A percentile compares a stretch with the other conserved stretches of the same genome.
Conservation (phyloP, 2,888 invertebrate species). For the Drosophila monieri region DNA sequence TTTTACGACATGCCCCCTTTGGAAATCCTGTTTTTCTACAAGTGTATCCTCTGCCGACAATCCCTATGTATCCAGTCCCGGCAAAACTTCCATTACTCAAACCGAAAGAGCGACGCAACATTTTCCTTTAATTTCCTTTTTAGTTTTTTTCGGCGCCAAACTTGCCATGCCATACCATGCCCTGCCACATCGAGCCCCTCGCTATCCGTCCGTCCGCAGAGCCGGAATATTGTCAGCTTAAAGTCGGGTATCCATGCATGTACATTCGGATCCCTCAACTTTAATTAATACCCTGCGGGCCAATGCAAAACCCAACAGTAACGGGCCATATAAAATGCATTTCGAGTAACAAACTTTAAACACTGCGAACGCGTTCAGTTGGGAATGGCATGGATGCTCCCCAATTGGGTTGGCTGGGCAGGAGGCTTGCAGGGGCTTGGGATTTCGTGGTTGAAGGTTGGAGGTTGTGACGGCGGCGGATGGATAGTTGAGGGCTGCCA, state of each 20-base stretch:
- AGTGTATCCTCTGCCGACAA: background rate
- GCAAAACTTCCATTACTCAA: conserved; percentile 73
- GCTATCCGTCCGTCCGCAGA: conserved; percentile 8
- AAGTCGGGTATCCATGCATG: conserved; percentile 36
- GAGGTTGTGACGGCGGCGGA: conserved; percentile 22
- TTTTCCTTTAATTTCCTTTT: conserved; percentile 76
- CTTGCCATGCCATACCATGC: conserved; percentile 23
- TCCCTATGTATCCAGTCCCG: conserved; percentile 20
- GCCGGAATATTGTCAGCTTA: conserved; percentile 59
- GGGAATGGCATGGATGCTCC: conserved; percentile 46
- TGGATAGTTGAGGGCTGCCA: conserved; percentile 30
- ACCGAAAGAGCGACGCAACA: conserved; percentile 65
- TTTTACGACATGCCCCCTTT: too few species aligned
- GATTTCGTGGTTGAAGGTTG: conserved; percentile 1
- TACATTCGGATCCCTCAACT: conserved; percentile 43
- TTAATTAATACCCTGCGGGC: conserved; percentile 70
- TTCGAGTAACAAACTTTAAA: conserved; percentile 69
- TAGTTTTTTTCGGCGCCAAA: conserved; percentile 61
- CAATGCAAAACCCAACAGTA: conserved; percentile 60
- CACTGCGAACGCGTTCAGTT: conserved; percentile 65
- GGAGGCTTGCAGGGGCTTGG: background rate
- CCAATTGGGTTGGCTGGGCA: background rate
- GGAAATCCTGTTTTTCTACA: background rate
- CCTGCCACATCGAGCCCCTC: conserved; percentile 12
- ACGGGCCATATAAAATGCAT: conserved; percentile 75